These are phyloP conservation scores for Rhodophaea formosa DNA, from an alignment of 2,888 invertebrate species.

Conservation along the genomic window DNA sequence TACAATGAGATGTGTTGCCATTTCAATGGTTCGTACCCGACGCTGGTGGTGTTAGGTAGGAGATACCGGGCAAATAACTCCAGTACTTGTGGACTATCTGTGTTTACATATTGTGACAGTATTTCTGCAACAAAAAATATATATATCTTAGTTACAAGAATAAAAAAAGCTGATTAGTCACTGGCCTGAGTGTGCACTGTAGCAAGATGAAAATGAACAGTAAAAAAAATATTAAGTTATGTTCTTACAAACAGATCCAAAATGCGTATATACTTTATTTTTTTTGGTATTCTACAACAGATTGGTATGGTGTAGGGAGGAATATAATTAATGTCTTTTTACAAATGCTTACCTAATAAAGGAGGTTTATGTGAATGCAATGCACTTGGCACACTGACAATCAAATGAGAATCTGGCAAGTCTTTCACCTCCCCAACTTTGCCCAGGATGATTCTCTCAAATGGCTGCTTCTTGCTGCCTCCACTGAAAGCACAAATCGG, in stretches of 20 bases:
- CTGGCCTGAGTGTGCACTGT: too few relatives aligned
- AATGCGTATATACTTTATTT: too few relatives aligned
- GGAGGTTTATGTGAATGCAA: slow-evolving; percentile 98
- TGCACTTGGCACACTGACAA: slow-evolving; percentile 93
- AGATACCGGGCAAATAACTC: slow-evolving; percentile 97
- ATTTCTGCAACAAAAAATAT: slow-evolving; percentile 78
- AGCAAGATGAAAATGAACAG: not conserved
- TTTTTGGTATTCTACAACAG: too few relatives aligned
- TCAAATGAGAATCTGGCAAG: slow-evolving; percentile 77
- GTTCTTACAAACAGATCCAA: too few relatives aligned
- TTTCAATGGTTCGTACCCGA: slow-evolving; percentile 93
- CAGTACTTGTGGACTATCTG: slow-evolving; percentile 82
- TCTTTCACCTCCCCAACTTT: slow-evolving; percentile 51
- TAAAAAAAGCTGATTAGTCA: too few relatives aligned
- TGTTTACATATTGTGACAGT: slow-evolving; percentile 78
- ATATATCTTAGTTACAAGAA: not conserved
- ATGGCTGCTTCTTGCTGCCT: slow-evolving; percentile 91
- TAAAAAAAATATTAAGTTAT: too few relatives aligned
- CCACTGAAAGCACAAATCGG: slow-evolving; percentile 85
- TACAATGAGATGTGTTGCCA: slow-evolving; percentile 86
- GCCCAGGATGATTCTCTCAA: slow-evolving; percentile 86
- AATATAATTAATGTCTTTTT: too few relatives aligned
- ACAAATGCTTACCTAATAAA: slow-evolving; percentile 79
- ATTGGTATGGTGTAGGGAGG: too few relatives aligned
- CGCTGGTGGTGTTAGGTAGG: slow-evolving; percentile 90